phyloP scores from a whole-genome alignment of 2,797 vertebrate species.

The Lycodopsis pacificus region DNA sequence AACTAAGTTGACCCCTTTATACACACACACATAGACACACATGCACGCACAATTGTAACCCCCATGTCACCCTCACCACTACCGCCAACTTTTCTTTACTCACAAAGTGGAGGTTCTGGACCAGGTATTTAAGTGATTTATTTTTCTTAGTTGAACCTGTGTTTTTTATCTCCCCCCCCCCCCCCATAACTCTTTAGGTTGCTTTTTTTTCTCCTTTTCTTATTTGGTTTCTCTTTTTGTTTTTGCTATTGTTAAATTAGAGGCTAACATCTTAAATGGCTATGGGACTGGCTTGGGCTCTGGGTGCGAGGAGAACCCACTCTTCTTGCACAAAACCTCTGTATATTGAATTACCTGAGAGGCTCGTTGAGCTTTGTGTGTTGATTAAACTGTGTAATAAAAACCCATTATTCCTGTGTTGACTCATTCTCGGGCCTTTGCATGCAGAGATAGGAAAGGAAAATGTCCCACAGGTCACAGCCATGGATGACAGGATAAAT shows the following conservation, averaged over 20 bases:
- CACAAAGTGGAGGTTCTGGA: slow-evolving; percentile 80
- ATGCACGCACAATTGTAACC: slow-evolving; percentile 74
- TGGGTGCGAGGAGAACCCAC: slow-evolving; percentile 94
- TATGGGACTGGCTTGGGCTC: slow-evolving; percentile 95
- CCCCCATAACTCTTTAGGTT: slow-evolving; percentile 87
- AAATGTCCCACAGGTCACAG: slow-evolving; percentile 16
- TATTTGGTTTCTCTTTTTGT: slow-evolving; percentile 40
- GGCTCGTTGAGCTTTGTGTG: slow-evolving; percentile 99
- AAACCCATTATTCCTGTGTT: slow-evolving; percentile 80
- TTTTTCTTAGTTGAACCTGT: slow-evolving; percentile 88
- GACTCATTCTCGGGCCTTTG: slow-evolving; percentile 57
- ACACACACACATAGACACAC: slow-evolving; percentile 53
- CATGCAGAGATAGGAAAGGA: neutral
- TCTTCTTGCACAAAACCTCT: slow-evolving; percentile 97
- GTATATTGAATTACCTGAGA: slow-evolving; percentile 99
- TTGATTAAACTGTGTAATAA: slow-evolving; percentile 99
- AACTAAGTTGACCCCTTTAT: slow-evolving; percentile 72
- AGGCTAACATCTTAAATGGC: slow-evolving; percentile 96
- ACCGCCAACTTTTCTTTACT: slow-evolving; percentile 73
- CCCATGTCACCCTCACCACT: slow-evolving; percentile 52
- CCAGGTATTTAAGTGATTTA: slow-evolving; percentile 87
- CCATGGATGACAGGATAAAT: neutral
- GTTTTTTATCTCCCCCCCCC: slow-evolving; percentile 74
- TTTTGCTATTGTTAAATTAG: slow-evolving; percentile 95
- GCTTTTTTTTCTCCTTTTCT: slow-evolving; percentile 65